phyloP scores from a whole-genome alignment of 1,140 invertebrate genomes.

The Euschistus heros region DNA sequence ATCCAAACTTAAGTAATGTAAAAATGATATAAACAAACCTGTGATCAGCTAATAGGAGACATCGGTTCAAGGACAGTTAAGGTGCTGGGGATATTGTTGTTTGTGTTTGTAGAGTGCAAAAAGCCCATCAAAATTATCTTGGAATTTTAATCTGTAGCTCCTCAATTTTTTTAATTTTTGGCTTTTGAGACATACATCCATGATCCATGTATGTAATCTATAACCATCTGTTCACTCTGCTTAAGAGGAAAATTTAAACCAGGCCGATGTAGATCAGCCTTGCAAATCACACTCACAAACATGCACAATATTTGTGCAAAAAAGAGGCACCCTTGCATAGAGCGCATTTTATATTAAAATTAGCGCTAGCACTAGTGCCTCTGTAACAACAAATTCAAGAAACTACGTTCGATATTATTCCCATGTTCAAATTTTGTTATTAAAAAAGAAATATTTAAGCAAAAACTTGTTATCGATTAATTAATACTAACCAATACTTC shows the following conservation, averaged over 20 bases:
- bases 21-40: slow-evolving; percentile 13
- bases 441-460: too few relatives aligned
- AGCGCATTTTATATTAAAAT: slow-evolving; percentile 1
- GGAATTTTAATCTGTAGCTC: too few relatives aligned
- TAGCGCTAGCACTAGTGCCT: slow-evolving; percentile 4
- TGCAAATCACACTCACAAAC: slow-evolving; percentile 6
- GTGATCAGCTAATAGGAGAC: slow-evolving; percentile 3
- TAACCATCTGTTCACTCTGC: too few relatives aligned
- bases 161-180: too few relatives aligned
- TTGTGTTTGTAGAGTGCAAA: slow-evolving; percentile 9
- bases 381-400: slow-evolving; percentile 19
- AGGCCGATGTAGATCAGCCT: too few relatives aligned
- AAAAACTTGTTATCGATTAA: too few relatives aligned
- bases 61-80: slow-evolving; percentile 9
- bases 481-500: too few relatives aligned
- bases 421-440: slow-evolving; percentile 5
- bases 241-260: too few relatives aligned
- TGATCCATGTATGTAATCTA: too few relatives aligned
- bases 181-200: too few relatives aligned
- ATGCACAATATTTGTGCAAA: background rate
- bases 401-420: slow-evolving; percentile 21
- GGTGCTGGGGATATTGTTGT: slow-evolving; percentile 13
- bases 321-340: background rate
- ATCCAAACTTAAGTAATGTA: too few relatives aligned
- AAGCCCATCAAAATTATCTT: slow-evolving; percentile 8